These are phyloP conservation scores for Terrapene triunguis DNA, from an alignment of 2,113 vertebrate genomes.

Conservation along the genomic window DNA sequence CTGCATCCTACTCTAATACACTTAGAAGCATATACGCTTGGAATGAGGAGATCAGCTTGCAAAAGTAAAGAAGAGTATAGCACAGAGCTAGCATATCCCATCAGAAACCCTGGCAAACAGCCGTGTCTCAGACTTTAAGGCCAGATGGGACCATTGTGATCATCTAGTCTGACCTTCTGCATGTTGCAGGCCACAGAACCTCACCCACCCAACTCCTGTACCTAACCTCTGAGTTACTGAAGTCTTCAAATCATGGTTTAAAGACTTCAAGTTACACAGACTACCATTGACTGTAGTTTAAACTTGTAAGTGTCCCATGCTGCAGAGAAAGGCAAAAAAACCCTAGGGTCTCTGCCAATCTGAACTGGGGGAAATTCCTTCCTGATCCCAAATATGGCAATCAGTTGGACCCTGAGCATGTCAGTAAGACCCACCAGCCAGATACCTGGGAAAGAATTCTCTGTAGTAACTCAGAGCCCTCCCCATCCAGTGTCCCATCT, in stretches of 20 bases:
- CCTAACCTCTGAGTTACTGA: neutral
- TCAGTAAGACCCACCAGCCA: neutral
- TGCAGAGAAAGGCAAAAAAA: neutral
- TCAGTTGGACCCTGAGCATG: neutral
- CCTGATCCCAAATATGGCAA: neutral
- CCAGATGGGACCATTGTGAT: neutral
- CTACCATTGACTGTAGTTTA: neutral
- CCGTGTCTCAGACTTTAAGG: neutral
- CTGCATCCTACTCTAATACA: neutral
- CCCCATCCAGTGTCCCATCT: neutral
- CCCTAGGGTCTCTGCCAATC: neutral
- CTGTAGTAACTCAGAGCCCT: neutral
- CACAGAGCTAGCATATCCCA: neutral
- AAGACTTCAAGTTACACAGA: neutral
- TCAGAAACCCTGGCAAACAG: neutral
- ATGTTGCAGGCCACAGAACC: neutral
- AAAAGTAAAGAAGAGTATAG: neutral
- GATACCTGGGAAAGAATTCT: neutral
- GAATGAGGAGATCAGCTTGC: neutral
- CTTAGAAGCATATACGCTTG: neutral
- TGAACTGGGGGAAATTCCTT: neutral
- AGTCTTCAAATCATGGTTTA: neutral
- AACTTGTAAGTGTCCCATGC: neutral
- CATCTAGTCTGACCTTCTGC: neutral
- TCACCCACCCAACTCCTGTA: neutral